Conservation (phyloP, 2,797 vertebrate genomes). For the Linurgus olivaceus region DNA sequence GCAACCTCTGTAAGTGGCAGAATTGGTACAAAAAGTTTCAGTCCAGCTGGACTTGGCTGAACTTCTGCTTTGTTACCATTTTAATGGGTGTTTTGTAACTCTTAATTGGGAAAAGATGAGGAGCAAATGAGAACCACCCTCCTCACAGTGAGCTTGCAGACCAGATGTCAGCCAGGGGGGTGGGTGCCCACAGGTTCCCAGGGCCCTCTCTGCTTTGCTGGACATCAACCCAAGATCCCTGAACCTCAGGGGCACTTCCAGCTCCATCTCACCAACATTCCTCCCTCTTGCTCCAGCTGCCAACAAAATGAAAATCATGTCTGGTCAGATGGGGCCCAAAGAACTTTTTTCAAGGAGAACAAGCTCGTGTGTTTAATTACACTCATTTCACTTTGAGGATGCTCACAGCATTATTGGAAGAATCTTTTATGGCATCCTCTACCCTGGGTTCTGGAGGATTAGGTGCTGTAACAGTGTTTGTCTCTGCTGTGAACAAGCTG, state of each 20-base stretch:
- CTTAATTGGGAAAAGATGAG: constrained; percentile 49
- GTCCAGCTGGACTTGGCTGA: constrained; percentile 11
- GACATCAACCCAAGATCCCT: not conserved
- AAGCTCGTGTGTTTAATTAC: not conserved
- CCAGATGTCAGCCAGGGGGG: not conserved
- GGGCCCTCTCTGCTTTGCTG: not conserved
- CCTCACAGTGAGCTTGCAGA: not conserved
- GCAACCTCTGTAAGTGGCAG: constrained; percentile 14
- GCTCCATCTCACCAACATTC: not conserved
- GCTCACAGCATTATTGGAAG: not conserved
- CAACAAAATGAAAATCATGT: not conserved
- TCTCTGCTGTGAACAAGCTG: not conserved
- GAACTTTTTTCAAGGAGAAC: not conserved
- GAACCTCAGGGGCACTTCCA: not conserved
- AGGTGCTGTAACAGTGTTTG: not conserved
- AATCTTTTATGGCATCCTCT: not conserved
- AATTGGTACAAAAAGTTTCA: not conserved
- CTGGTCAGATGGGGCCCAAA: not conserved
- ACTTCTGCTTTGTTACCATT: not conserved
- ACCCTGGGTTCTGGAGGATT: not conserved
- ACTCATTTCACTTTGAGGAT: not conserved
- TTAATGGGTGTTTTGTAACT: constrained; percentile 35
- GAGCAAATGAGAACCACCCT: not conserved
- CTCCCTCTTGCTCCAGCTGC: not conserved
- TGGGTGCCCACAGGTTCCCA: not conserved